phyloP scores from a whole-genome alignment of 1,140 invertebrate genomes.

The Trichoplusia ni region DNA sequence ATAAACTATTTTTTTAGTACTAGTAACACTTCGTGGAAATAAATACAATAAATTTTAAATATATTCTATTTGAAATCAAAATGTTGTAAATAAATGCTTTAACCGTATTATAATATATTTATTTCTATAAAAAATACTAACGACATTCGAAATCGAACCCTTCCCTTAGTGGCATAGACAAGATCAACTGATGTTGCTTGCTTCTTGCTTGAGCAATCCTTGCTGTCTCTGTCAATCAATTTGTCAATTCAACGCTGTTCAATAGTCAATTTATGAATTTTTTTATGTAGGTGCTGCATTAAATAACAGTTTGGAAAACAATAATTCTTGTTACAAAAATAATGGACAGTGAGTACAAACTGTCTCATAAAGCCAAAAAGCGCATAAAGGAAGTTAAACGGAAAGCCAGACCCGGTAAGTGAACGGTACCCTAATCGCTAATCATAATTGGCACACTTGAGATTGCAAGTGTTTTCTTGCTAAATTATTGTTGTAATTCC shows the following conservation, averaged over 20 bases:
- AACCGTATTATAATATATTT: no score
- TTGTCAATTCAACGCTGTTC: conserved; percentile 23
- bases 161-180: conserved; percentile 9
- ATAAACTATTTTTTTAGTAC: no score
- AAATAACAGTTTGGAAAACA: background rate
- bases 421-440: background rate
- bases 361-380: conserved; percentile 90
- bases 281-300: background rate
- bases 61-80: no score
- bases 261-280: background rate
- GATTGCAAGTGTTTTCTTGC: background rate
- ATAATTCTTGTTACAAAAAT: background rate
- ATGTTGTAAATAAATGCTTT: no score
- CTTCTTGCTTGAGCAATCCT: no score
- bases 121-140: no score
- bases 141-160: no score
- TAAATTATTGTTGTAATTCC: conserved; percentile 5
- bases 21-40: no score
- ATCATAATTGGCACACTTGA: conserved; percentile 24
- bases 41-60: no score
- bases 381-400: conserved; percentile 93
- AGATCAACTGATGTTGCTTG: no score
- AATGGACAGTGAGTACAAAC: conserved; percentile 82
- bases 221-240: background rate
- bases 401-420: conserved; percentile 92